Evolutionary conservation across 2,888 invertebrate genomes (phyloP).

Genomic region (Piscicola geometra): DNA sequence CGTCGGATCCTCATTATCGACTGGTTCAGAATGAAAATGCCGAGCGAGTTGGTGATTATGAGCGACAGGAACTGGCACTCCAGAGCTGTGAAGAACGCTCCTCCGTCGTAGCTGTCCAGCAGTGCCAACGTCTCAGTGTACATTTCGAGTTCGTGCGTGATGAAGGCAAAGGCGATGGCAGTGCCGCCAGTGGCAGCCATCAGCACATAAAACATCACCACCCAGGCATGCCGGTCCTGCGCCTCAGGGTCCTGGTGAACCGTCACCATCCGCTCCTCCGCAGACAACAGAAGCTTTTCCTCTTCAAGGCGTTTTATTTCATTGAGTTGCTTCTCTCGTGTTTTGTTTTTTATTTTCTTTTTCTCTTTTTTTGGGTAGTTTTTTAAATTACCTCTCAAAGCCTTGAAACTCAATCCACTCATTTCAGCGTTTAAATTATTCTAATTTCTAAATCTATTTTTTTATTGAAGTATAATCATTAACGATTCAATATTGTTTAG

Average conservation of each 20-base stretch:
- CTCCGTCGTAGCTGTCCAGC: constrained; percentile 24
- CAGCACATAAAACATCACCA: neutral
- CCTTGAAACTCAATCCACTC: neutral
- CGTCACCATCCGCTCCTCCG: neutral
- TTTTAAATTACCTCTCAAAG: neutral
- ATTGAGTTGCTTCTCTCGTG: too few species aligned
- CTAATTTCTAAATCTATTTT: too few species aligned
- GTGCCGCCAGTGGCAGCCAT: neutral
- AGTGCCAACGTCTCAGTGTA: neutral
- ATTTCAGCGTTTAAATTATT: too few species aligned
- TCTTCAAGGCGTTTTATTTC: neutral
- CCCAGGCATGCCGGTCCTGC: neutral
- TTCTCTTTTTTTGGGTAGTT: neutral
- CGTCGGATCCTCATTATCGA: constrained; percentile 16
- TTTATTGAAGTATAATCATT: too few species aligned
- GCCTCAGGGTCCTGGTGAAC: neutral
- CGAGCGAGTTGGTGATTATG: constrained; percentile 11
- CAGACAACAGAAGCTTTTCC: neutral
- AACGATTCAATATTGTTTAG: too few species aligned
- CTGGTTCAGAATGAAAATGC: constrained; percentile 7
- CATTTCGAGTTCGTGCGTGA: neutral
- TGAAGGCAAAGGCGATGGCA: neutral
- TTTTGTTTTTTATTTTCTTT: neutral
- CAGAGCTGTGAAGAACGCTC: constrained; percentile 1
- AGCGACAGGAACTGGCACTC: neutral